phyloP scores from a whole-genome alignment of 2,113 vertebrate species.

The Notarius quadriscutis region DNA sequence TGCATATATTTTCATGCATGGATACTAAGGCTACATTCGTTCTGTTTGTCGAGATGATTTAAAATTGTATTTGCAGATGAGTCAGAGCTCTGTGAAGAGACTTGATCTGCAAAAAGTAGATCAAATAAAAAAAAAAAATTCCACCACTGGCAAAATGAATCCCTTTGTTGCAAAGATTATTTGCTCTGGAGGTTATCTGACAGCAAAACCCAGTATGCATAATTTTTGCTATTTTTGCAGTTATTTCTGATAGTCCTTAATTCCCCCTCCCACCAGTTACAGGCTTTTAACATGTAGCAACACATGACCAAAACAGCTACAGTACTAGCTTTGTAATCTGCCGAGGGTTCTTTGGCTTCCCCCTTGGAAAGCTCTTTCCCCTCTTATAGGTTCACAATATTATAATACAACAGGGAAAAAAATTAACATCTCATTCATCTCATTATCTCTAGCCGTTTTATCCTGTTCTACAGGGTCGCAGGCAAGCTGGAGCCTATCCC shows the following conservation, averaged over 20 bases:
- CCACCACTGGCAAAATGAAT: background rate
- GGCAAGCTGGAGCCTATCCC: no score
- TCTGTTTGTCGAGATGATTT: background rate
- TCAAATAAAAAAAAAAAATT: background rate
- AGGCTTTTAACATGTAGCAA: background rate
- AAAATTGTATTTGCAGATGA: background rate
- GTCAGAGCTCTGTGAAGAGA: background rate
- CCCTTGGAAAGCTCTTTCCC: no score
- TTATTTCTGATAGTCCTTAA: background rate
- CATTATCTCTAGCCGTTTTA: no score
- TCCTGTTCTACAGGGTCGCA: no score
- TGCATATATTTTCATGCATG: background rate
- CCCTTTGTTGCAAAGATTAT: background rate
- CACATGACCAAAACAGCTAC: no score
- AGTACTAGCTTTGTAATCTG: no score
- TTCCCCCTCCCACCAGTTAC: background rate
- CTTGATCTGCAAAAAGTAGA: background rate
- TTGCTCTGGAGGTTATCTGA: background rate
- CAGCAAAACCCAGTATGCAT: background rate
- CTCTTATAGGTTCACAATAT: no score
- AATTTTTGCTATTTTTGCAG: background rate
- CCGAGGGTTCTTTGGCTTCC: no score
- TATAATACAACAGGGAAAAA: no score
- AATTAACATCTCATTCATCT: no score
- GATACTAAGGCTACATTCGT: background rate